Evolutionary conservation across 30 jellyfish, hydroid and myxozoan species (phyloP).

Genomic region (Chrysaora quinquecirrha): DNA sequence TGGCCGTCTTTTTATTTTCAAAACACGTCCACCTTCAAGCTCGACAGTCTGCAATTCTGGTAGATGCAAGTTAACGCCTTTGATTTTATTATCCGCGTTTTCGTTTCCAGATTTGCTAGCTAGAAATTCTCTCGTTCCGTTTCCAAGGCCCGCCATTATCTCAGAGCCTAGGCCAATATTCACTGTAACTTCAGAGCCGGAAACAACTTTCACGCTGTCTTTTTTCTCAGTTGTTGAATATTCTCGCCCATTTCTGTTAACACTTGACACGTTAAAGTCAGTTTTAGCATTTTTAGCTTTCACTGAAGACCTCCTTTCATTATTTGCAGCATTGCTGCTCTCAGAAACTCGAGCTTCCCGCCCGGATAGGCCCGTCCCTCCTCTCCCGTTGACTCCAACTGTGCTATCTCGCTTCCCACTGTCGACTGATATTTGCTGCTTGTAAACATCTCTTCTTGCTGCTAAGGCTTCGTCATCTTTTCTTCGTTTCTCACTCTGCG

Average conservation of each 20-base stretch:
- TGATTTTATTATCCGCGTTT: background rate
- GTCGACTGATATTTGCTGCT: slow-evolving; percentile 39
- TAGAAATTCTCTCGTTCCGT: slow-evolving; percentile 54
- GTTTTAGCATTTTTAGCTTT: background rate
- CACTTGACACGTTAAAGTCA: background rate
- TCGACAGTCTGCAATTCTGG: slow-evolving; percentile 65
- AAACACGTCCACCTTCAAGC: slow-evolving; percentile 55
- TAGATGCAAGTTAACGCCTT: slow-evolving; percentile 66
- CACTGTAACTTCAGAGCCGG: slow-evolving; percentile 68
- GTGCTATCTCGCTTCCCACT: slow-evolving; percentile 30
- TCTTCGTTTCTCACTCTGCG: slow-evolving; percentile 62
- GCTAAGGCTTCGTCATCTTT: slow-evolving; percentile 27
- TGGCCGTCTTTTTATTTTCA: slow-evolving; percentile 61
- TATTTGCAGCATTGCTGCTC: background rate
- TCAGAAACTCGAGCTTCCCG: background rate
- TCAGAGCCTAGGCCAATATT: slow-evolving; percentile 56
- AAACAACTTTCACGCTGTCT: slow-evolving; percentile 58
- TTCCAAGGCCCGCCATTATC: slow-evolving; percentile 69
- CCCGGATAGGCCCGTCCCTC: slow-evolving; percentile 13
- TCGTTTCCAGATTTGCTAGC: background rate
- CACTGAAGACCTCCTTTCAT: background rate
- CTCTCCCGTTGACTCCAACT: slow-evolving; percentile 56
- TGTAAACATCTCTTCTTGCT: slow-evolving; percentile 54
- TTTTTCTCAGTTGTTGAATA: background rate
- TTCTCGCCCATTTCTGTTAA: background rate